Conservation (phyloP, 1,140 invertebrate species). For the Drosophila suzukii region DNA sequence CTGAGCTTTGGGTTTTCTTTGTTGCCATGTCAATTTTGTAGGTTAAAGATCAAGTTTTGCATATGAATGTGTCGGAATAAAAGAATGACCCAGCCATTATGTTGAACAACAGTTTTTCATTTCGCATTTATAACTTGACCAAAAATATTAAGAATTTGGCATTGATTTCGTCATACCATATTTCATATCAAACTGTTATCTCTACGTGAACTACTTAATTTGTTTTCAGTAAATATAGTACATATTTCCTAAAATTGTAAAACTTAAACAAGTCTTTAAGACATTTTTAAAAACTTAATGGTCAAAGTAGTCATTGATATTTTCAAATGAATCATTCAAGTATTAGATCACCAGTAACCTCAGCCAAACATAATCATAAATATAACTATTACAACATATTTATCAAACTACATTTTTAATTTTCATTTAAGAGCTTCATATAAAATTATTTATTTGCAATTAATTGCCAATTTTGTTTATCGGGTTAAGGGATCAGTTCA, state of each 20-base stretch:
- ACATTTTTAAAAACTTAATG: neutral
- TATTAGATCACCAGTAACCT: neutral
- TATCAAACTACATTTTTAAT: neutral
- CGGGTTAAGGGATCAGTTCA: no score
- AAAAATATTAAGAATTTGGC: neutral
- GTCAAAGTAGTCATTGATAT: neutral
- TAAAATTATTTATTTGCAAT: no score
- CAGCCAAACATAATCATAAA: neutral
- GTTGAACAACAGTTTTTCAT: neutral
- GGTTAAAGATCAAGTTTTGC: slow-evolving; percentile 1
- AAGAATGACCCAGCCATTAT: neutral
- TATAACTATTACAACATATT: neutral
- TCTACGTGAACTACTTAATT: no score
- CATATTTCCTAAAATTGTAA: no score
- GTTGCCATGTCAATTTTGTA: slow-evolving; percentile 14
- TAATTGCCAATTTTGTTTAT: no score
- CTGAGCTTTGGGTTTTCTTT: neutral
- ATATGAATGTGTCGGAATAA: neutral
- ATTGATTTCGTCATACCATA: neutral
- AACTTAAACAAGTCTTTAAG: neutral
- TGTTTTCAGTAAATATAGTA: no score
- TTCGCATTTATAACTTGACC: neutral
- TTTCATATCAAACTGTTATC: no score
- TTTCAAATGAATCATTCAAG: neutral
- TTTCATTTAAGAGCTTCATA: neutral